Base-by-base conservation (phyloP, 2,113 vertebrate genomes). In the Panthera tigris region DNA sequence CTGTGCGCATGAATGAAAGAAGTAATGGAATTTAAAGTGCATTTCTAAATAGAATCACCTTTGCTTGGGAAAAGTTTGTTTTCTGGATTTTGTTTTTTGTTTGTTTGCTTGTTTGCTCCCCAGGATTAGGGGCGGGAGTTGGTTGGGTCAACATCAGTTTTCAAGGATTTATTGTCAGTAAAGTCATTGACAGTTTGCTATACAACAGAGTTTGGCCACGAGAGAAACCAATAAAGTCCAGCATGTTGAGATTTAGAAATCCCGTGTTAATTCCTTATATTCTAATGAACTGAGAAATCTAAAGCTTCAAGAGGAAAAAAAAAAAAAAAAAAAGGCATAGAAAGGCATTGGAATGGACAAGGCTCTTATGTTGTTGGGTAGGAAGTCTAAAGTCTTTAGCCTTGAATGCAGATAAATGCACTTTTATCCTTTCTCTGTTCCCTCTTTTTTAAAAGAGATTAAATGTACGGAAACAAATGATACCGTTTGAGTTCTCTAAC, bases 41-140 rank as follows among this genome's bases (percentile, higher is more conserved):
- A 45, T 45, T 86, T 97, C n/a, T 83, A 48, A 96, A 27, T 92
- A 80, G 73, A 88, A 36, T 84, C 29, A 50, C 82, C 4, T 93
- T 91, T 81, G 41, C 50, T 86, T 89, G n/a, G 73, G 63, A 50
- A 41, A 81, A 52, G 50, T 63, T 83, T 82, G 31, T 78, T 95
- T 89, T 79, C 21, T 74, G 61, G 15, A 5, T 79, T 31, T 41
- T 73, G 36, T 15, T 18, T 36, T 27, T 41, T 65, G 21, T 57
- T 57, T 23, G 45, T 1, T 9, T 45, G 45, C 1, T 45, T 45
- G 45, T 61, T 23, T 23, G 4, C 52, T 50, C 29, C 55, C 39
- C 27, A 48, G 55, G 2, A 27, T 19, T 66, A 31, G 33, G 7
- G 36, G 6, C n/a, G 31, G 55, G 19, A 69, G 7, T 71, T 68